phyloP scores from a whole-genome alignment of 2,888 invertebrate genomes.

The Lasioglossum calceatum region DNA sequence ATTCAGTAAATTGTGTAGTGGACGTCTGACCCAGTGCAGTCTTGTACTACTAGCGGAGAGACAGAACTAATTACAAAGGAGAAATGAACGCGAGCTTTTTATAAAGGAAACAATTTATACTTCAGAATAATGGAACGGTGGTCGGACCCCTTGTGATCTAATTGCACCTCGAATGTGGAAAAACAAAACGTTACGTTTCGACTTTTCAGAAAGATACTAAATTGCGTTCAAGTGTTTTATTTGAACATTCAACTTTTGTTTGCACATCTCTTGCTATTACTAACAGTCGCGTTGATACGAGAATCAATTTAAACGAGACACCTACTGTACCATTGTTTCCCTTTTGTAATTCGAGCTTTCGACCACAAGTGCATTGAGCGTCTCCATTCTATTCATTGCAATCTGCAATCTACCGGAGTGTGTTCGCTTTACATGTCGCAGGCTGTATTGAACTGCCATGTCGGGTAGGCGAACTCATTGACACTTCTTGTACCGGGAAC shows the following conservation, averaged over 20 bases:
- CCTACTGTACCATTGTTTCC: background rate
- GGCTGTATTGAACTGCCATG: background rate
- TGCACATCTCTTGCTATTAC: background rate
- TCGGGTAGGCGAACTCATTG: background rate
- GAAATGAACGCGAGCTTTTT: conserved; percentile 4
- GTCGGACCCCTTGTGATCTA: background rate
- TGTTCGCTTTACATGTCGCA: background rate
- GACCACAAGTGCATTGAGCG: background rate
- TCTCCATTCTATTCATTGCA: background rate
- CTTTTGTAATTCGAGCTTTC: background rate
- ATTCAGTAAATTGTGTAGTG: background rate
- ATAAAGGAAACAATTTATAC: background rate
- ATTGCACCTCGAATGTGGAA: background rate
- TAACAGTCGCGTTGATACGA: background rate
- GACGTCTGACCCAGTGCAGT: background rate
- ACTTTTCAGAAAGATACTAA: background rate
- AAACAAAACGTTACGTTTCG: background rate
- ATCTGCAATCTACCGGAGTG: background rate
- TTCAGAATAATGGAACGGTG: background rate
- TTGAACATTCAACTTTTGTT: background rate
- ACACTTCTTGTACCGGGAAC: conserved; percentile 5
- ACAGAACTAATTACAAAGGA: conserved; percentile 4
- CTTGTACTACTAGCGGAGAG: background rate
- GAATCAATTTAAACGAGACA: background rate
- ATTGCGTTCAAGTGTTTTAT: background rate